These are phyloP conservation scores for Brachionus calyciflorus DNA, from an alignment of 1,140 invertebrate genomes.

Conservation along the genomic window DNA sequence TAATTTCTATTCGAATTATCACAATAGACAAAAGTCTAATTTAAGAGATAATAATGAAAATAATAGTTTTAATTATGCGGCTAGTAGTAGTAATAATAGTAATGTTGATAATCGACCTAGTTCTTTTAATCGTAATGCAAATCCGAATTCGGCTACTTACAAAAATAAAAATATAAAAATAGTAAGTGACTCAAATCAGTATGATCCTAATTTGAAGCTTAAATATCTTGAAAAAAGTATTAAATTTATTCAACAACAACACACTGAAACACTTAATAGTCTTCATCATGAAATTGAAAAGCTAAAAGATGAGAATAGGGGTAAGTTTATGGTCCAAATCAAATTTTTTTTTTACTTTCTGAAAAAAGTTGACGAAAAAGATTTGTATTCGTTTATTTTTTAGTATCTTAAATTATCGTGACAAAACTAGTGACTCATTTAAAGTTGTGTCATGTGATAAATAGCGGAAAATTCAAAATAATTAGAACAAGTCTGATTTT, in stretches of 20 bases:
- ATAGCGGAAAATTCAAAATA: too few relatives aligned
- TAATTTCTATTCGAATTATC: slow-evolving; percentile 25
- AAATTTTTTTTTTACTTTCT: too few relatives aligned
- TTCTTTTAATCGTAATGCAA: not conserved
- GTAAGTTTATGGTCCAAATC: not conserved
- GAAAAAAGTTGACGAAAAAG: too few relatives aligned
- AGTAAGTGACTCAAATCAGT: slow-evolving; percentile 8
- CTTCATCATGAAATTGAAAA: slow-evolving; percentile 46
- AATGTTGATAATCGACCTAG: too few relatives aligned
- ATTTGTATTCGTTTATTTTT: too few relatives aligned
- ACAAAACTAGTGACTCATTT: too few relatives aligned
- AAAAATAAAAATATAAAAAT: slow-evolving; percentile 3
- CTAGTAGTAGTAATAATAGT: too few relatives aligned
- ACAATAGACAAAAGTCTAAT: not conserved
- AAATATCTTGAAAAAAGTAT: slow-evolving; percentile 45
- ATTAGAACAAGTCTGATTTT: too few relatives aligned
- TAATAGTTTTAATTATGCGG: too few relatives aligned
- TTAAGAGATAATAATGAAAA: not conserved
- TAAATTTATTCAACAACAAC: slow-evolving; percentile 39
- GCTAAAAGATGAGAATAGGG: slow-evolving; percentile 39
- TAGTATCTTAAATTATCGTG: too few relatives aligned
- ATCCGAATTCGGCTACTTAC: not conserved
- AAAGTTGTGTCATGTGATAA: too few relatives aligned
- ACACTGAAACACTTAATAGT: slow-evolving; percentile 41
- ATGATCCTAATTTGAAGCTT: slow-evolving; percentile 30